Evolutionary conservation across 2,113 vertebrate genomes (phyloP).

Genomic region (Amblyornis subalaris): DNA sequence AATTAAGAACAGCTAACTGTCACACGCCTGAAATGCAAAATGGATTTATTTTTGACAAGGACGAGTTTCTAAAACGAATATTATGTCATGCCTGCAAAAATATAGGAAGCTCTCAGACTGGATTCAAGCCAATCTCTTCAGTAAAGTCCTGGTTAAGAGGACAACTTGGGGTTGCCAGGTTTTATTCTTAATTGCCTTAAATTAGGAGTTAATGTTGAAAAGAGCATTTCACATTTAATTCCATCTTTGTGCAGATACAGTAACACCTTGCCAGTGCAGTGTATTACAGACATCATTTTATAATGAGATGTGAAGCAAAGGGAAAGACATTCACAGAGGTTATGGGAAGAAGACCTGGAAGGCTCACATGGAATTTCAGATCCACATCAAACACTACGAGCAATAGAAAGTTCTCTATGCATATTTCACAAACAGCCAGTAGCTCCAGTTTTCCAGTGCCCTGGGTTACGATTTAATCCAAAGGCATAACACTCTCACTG

Average conservation of each 20-base stretch:
- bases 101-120: not conserved
- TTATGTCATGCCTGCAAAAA: conserved; percentile 3
- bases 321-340: conserved; percentile 13
- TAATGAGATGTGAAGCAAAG: conserved; percentile 29
- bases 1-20: conserved; percentile 27
- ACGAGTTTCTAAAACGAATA: conserved; percentile 22
- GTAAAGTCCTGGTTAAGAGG: not conserved
- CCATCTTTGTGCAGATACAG: not conserved
- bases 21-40: conserved; percentile 15
- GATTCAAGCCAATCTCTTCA: not conserved
- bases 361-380: conserved; percentile 43
- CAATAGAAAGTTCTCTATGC: conserved; percentile 58
- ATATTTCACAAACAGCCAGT: conserved; percentile 53
- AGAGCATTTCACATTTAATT: not conserved
- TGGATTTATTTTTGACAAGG: conserved; percentile 20
- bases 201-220: not conserved
- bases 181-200: not conserved
- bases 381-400: conserved; percentile 43
- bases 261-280: not conserved
- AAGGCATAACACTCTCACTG: conserved; percentile 59
- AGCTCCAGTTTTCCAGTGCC: conserved; percentile 37
- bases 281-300: not conserved
- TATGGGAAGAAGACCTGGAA: conserved; percentile 58
- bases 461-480: conserved; percentile 56
- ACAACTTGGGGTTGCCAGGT: not conserved